phyloP scores from a whole-genome alignment of 1,140 invertebrate genomes.

The Dinothrombium tinctorium region DNA sequence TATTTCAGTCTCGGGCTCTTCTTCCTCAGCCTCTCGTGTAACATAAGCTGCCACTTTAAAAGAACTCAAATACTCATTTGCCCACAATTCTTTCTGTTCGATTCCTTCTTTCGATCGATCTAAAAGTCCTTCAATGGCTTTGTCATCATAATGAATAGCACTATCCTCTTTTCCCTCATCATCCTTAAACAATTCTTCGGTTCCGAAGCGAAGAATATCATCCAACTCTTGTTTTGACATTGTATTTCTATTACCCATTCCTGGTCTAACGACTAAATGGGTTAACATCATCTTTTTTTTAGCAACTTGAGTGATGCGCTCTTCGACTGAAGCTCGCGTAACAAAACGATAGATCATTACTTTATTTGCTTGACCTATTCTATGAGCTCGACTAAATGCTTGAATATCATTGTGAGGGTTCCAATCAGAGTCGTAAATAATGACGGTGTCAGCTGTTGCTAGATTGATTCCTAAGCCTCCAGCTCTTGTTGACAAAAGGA shows the following conservation, averaged over 20 bases:
- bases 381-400: conserved; percentile 92
- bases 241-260: conserved; percentile 71
- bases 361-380: conserved; percentile 96
- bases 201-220: conserved; percentile 95
- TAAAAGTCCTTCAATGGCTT: conserved; percentile 70
- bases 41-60: conserved; percentile 89
- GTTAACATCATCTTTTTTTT: conserved; percentile 99
- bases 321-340: conserved; percentile 92
- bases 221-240: conserved; percentile 99
- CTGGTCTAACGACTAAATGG: conserved; percentile 84
- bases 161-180: conserved; percentile 22
- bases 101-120: conserved; percentile 81
- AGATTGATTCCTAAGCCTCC: conserved; percentile 97
- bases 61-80: conserved; percentile 95
- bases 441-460: conserved; percentile 92
- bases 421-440: conserved; percentile 99
- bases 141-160: conserved; percentile 88
- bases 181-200: conserved; percentile 92
- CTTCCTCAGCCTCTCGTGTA: conserved; percentile 79
- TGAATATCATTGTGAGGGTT: conserved; percentile 99
- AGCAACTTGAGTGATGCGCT: conserved; percentile 86
- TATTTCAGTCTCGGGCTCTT: conserved; percentile 87
- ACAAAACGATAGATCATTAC: conserved; percentile 99
- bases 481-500: conserved; percentile 86
- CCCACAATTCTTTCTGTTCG: conserved; percentile 95